Conservation (phyloP, 2,888 invertebrate genomes). For the Clunio marinus region DNA sequence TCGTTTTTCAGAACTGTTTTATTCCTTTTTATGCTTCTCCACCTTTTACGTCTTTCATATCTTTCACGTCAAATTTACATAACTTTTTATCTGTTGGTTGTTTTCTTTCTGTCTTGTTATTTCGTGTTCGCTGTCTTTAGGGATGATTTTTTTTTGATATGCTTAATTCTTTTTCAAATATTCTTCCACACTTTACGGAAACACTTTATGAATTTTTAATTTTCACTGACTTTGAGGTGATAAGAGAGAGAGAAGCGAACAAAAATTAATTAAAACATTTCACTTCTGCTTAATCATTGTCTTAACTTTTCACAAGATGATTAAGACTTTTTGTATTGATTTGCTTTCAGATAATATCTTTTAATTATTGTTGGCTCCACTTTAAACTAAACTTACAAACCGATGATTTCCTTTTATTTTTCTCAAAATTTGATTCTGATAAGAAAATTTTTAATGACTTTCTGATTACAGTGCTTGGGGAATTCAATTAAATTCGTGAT, state of each 20-base stretch:
- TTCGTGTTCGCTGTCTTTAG: neutral
- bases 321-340: neutral
- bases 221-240: neutral
- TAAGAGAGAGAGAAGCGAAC: neutral
- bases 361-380: neutral
- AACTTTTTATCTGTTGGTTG: conserved; percentile 5
- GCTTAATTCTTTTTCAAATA: neutral
- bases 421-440: conserved; percentile 7
- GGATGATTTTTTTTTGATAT: neutral
- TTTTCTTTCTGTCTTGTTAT: neutral
- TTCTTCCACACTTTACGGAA: neutral
- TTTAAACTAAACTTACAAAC: neutral
- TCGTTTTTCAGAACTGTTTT: conserved; percentile 14
- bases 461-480: neutral
- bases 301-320: conserved; percentile 1
- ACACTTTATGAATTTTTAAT: conserved; percentile 20
- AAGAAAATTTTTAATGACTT: neutral
- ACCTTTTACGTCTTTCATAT: too few species aligned
- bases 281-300: neutral
- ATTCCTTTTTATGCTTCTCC: neutral
- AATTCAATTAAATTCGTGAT: neutral
- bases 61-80: conserved; percentile 4
- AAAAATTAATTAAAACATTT: conserved; percentile 22
- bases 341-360: too few species aligned
- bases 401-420: neutral